A percentile compares a stretch with the other conserved stretches of the same genome.
These are phyloP conservation scores for Phyllotis vaccarum DNA, from an alignment of 2,797 vertebrate species.

Conservation along the genomic window DNA sequence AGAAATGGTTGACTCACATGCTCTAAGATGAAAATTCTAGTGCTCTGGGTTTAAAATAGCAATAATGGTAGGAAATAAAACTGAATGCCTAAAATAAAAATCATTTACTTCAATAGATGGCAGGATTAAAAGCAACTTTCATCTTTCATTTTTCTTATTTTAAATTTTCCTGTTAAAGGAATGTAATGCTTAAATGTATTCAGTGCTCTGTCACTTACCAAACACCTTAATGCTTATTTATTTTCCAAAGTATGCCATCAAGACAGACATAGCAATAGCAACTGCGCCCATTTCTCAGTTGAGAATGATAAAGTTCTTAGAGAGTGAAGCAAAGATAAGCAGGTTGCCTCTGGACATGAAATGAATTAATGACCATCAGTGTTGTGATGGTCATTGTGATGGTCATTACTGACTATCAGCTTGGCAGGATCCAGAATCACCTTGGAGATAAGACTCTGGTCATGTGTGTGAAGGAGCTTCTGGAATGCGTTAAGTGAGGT, in stretches of 20 bases:
- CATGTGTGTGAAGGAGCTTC: background rate
- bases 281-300: background rate
- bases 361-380: background rate
- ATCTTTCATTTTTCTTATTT: constrained; percentile 25
- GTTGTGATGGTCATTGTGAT: no score
- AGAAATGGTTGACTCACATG: constrained; percentile 30
- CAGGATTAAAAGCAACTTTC: background rate
- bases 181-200: background rate
- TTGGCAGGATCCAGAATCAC: background rate
- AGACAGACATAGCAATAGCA: background rate
- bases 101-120: background rate
- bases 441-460: background rate
- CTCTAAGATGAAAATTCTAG: constrained; percentile 36
- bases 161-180: constrained; percentile 33
- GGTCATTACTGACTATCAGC: background rate
- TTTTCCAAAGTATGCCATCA: background rate
- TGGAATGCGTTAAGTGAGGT: background rate
- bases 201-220: background rate
- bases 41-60: background rate
- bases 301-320: background rate
- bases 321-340: background rate
- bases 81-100: background rate
- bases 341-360: background rate
- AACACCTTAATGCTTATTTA: background rate
- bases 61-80: constrained; percentile 55